Base-by-base conservation (phyloP, 2,113 vertebrate genomes). In the Tychaedon coryphoeus region DNA sequence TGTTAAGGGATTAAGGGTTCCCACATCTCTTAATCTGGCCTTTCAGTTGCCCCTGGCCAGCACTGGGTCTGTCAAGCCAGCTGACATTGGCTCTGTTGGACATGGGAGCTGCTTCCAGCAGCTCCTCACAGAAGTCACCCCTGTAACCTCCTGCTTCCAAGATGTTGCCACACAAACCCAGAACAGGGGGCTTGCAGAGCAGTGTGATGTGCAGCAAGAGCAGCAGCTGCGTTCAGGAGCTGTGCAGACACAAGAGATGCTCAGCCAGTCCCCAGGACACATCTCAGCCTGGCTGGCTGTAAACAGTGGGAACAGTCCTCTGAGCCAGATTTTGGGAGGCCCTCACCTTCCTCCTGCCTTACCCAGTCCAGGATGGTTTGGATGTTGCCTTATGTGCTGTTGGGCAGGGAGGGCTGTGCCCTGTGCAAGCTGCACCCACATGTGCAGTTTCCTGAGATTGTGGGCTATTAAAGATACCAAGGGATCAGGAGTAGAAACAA, bases 31-130 rank as follows among this genome's bases (percentile, higher is more conserved):
- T 42, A 36, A 33, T 69, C 22, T 76, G 38, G 5, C 16, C 31
- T 36, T 42, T 56, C 42, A 53, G 45, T 53, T 76, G 28, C 28
- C 48, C 25, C 51, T 61, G 34, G 43, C 33, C 33, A 45, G 57
- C 12, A 3, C 4, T 4, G 4, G 28, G 10, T 67, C 34, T 34
- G 25, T 67, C 6, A 53, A 42, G 14, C 38, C 9, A 14, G 54
- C n/a, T 89, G 61, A 34, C 8, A 1, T 40, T 60, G 45, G 38
- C 6, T 67, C 8, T 23, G 0, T 67, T 0, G 0, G 24, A 40
- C 4, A 1, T 14, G 36, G 12, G 50, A 38, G 28, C n/a, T 61
- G n/a, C 34, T 56, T 54, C 29, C 24, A 76, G 33, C 28, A 80
- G 28, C 33, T 58, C n/a, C 38, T 51, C 38, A 25, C 14, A 6